Evolutionary conservation across 2,797 vertebrate species (phyloP), one percentile per base, ranked within the genome.

Genomic region (Siniperca scherzeri): DNA sequence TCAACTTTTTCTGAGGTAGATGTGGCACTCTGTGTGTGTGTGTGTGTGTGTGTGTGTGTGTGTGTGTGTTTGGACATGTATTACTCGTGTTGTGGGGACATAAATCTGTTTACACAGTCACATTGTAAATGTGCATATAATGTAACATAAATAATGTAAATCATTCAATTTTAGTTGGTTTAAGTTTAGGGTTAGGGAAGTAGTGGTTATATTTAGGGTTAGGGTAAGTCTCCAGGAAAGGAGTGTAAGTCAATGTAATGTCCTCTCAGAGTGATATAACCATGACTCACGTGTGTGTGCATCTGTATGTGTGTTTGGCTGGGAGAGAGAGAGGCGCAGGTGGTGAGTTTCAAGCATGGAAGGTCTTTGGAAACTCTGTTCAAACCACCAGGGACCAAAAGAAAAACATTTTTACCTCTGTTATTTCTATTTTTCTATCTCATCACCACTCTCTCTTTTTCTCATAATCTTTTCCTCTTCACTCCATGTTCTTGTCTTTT

Each of bases 281-380:
- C 42, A 44, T 13, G 12, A 44, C 42, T 44, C 46, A 46, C 57
- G 82, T 60, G 68, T 80, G 68, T 83, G 62, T 66, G 64, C 44
- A 33, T 66, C 62, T 59, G 57, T 50, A 55, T n/a, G 81, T 60
- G 78, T 82, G 66, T 74, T 56, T 89, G 74, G 70, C 69, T 83
- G 40, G 56, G 55, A 66, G 87, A 66, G 42, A 66, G 42, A 52
- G 70, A 80, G 86, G 61, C 86, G 79, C 91, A 93, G 91, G 86
- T 93, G 91, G 78, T 84, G 80, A 60, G 71, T 89, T 87, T 65
- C 80, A 89, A 89, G 85, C 88, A 76, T 61, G 70, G 67, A 74
- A 83, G 77, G 80, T 69, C 88, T 84, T 86, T 68, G 59, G 89
- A 88, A 87, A 87, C 75, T 74, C n/a, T 78, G 61, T 71, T 86